Conservation (phyloP, 2,113 vertebrate species). For the Sylvicapra grimmia region DNA sequence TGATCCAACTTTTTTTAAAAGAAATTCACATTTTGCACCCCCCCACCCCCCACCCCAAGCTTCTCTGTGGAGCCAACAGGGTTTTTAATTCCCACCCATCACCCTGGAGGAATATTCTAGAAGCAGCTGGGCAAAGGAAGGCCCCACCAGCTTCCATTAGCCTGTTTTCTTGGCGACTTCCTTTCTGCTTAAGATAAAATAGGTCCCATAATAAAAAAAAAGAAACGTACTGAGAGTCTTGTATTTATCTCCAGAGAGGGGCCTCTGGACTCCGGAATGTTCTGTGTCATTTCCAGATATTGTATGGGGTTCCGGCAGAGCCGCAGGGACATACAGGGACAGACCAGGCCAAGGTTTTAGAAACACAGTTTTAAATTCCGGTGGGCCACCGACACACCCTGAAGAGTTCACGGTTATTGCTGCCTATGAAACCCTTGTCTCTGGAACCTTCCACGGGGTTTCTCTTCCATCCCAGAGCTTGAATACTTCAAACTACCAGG, state of each 20-base stretch:
- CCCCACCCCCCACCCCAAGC: not conserved
- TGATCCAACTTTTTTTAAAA: not conserved
- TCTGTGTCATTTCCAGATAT: conserved; percentile 49
- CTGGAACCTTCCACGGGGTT: not conserved
- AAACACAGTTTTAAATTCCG: not conserved
- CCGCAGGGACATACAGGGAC: rapidly evolving
- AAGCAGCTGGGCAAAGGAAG: not conserved
- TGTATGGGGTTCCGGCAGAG: not conserved
- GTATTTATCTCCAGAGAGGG: not conserved
- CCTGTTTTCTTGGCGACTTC: conserved; percentile 35
- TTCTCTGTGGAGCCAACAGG: not conserved
- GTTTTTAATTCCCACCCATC: not conserved
- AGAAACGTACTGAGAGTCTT: not conserved
- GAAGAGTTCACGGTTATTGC: rapidly evolving
- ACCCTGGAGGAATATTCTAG: not conserved
- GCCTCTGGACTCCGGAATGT: not conserved
- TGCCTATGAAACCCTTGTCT: not conserved
- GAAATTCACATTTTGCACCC: not conserved
- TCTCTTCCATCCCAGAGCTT: rapidly evolving
- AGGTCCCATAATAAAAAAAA: not conserved
- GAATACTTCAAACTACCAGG: rapidly evolving
- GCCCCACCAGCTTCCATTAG: not conserved
- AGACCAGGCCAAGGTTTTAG: not conserved
- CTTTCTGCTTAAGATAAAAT: conserved; percentile 28
- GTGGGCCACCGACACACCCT: not conserved